Conservation (phyloP, 2,113 vertebrate genomes). For the Drymodes brunneopygia region DNA sequence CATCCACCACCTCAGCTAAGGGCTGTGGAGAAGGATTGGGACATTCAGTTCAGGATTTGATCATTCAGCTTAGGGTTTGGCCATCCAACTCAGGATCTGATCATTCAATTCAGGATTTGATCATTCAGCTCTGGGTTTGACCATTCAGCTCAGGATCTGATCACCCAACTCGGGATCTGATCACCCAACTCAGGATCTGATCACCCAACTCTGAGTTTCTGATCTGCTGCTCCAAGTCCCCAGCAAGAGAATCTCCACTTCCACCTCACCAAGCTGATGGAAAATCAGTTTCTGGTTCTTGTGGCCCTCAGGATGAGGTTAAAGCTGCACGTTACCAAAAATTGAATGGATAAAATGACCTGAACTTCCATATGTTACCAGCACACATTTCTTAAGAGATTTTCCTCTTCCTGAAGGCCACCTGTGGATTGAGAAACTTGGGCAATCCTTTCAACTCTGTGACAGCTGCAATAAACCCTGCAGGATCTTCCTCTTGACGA, state of each 20-base stretch:
- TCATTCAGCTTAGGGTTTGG: background rate
- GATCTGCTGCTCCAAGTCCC: background rate
- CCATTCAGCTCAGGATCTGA: background rate
- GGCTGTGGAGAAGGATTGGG: background rate
- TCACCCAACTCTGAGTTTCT: background rate
- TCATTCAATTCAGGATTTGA: background rate
- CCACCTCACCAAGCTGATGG: background rate
- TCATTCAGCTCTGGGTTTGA: background rate
- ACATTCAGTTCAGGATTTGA: background rate
- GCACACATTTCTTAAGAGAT: background rate
- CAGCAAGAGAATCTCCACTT: background rate
- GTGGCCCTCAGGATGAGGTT: background rate
- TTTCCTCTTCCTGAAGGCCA: background rate
- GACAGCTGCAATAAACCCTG: background rate
- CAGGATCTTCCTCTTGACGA: background rate
- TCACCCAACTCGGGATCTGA: background rate
- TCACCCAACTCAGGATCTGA: background rate
- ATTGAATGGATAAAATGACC: fast-evolving
- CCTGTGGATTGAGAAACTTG: background rate
- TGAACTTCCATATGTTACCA: fast-evolving
- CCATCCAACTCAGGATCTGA: background rate
- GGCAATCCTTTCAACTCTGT: background rate
- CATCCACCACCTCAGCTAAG: background rate
- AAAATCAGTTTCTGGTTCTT: background rate
- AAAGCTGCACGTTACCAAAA: background rate